phyloP scores from a whole-genome alignment of 2,888 invertebrate genomes.

The Lissonota sp. region DNA sequence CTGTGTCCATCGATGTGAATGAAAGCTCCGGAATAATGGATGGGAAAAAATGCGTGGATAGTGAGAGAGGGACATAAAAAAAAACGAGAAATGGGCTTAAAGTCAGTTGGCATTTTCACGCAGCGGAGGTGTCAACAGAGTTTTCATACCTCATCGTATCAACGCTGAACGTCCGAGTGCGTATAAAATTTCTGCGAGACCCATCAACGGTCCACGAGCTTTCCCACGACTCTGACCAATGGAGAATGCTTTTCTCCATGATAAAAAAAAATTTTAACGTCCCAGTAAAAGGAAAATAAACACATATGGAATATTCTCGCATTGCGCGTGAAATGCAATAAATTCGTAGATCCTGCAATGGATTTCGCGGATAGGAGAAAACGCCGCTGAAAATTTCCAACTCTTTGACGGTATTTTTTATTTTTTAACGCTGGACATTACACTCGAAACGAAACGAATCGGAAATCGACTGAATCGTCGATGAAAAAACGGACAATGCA shows the following conservation, averaged over 20 bases:
- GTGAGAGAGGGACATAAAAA: constrained; percentile 4
- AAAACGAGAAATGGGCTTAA: background rate
- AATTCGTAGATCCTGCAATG: no score
- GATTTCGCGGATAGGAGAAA: no score
- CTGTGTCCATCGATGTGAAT: constrained; percentile 25
- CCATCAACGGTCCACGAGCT: no score
- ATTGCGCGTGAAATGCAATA: no score
- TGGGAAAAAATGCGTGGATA: background rate
- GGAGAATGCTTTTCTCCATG: background rate
- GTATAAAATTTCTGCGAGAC: background rate
- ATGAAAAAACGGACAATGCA: no score
- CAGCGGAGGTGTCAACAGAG: constrained; percentile 5
- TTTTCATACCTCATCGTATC: constrained; percentile 10
- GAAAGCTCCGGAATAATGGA: constrained; percentile 11
- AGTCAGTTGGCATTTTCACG: constrained; percentile 1
- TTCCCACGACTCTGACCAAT: background rate
- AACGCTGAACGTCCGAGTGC: no score
- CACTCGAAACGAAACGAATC: no score
- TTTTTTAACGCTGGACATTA: no score
- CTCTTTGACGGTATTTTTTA: no score
- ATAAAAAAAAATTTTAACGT: background rate
- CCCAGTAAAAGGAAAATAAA: background rate
- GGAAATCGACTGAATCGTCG: no score
- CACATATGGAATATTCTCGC: background rate
- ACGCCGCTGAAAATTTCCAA: no score